A percentile compares a stretch with the other conserved stretches of the same genome.
Conservation (phyloP, 2,113 vertebrate species). For the Neoarius graeffei region DNA sequence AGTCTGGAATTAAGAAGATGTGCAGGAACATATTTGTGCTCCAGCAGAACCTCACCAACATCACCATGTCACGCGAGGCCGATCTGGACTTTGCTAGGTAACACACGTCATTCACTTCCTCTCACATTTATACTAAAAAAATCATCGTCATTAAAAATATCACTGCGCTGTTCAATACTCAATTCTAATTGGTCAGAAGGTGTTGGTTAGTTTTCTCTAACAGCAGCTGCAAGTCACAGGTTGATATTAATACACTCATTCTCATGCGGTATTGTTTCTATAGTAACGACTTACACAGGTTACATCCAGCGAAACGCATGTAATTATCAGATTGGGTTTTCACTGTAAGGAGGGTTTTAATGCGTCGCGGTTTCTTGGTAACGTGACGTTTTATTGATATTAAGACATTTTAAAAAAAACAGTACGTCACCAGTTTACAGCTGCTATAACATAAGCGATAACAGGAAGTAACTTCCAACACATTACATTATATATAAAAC, state of each 20-base stretch:
- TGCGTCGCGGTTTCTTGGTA: too few relatives aligned
- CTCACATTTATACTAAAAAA: not conserved
- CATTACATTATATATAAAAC: too few relatives aligned
- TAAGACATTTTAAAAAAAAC: not conserved
- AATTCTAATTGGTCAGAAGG: not conserved
- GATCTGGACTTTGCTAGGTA: slow-evolving; percentile 97
- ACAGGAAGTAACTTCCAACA: not conserved
- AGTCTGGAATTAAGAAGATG: slow-evolving; percentile 99
- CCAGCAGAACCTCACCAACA: slow-evolving; percentile 98
- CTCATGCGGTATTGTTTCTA: not conserved
- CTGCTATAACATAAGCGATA: not conserved
- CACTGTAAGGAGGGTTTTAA: not conserved
- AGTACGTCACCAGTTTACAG: too few relatives aligned
- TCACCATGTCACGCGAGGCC: slow-evolving; percentile 97
- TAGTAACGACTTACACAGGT: not conserved
- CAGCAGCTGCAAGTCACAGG: not conserved
- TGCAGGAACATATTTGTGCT: slow-evolving; percentile 98
- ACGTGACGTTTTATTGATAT: not conserved
- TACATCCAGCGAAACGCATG: too few relatives aligned
- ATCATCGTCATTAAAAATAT: not conserved
- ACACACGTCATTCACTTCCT: not conserved
- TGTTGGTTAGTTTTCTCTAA: not conserved
- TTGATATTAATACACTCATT: not conserved
- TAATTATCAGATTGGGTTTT: too few relatives aligned
- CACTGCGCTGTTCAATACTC: not conserved